Evolutionary conservation across 2,888 invertebrate species (phyloP).

Genomic region (Incurvaria masculella): DNA sequence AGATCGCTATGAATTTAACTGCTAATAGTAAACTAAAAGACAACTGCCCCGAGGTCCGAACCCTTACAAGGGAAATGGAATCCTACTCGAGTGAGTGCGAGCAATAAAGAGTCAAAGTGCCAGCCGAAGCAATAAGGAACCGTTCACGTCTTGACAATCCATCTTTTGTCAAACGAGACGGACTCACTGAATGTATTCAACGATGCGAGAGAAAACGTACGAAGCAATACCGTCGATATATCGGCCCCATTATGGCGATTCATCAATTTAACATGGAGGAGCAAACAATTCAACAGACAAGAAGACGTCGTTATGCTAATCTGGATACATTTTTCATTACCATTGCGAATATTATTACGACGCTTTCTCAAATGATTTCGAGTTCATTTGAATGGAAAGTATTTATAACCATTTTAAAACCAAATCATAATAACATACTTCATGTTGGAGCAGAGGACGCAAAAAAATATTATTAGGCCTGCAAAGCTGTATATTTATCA

Average conservation of each 20-base stretch:
- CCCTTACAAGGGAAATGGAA: too few species aligned
- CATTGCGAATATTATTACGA: too few species aligned
- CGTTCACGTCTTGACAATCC: slow-evolving; percentile 33
- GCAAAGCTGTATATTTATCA: too few species aligned
- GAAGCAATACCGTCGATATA: not conserved
- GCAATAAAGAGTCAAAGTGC: slow-evolving; percentile 32
- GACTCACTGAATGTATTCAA: not conserved
- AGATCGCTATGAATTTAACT: too few species aligned
- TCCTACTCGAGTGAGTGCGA: not conserved
- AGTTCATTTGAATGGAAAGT: too few species aligned
- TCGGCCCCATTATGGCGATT: not conserved
- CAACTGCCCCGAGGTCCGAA: too few species aligned
- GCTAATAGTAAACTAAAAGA: too few species aligned
- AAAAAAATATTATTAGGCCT: too few species aligned
- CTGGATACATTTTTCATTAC: not conserved
- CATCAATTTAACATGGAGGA: not conserved
- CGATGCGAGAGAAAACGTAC: not conserved
- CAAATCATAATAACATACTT: too few species aligned
- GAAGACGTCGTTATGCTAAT: not conserved
- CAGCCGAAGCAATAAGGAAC: slow-evolving; percentile 48
- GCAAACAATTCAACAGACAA: not conserved
- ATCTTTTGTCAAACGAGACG: slow-evolving; percentile 31
- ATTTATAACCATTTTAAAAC: too few species aligned
- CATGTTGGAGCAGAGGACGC: too few species aligned
- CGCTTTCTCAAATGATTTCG: too few species aligned